Conservation (phyloP, 2,113 vertebrate genomes). For the Odontesthes bonariensis region DNA sequence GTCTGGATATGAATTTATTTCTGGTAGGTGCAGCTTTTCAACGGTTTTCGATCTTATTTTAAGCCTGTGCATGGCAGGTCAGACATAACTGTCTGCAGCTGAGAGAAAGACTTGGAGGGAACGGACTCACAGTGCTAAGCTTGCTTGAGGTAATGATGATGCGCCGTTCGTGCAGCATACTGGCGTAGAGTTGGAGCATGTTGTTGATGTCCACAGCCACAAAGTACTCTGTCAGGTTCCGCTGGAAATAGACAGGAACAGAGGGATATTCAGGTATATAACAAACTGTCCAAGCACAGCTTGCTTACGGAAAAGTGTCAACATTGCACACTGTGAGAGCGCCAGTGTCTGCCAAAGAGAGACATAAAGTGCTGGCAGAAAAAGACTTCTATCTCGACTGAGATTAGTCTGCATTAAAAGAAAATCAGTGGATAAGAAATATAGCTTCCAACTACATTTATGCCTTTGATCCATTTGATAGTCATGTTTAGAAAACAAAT, state of each 20-base stretch:
- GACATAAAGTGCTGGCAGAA: slow-evolving; percentile 12
- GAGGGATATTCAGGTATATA: slow-evolving; percentile 55
- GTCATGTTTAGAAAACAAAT: slow-evolving; percentile 2
- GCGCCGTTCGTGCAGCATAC: slow-evolving; percentile 95
- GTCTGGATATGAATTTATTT: background rate
- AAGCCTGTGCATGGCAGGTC: slow-evolving; percentile 17
- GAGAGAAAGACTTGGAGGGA: slow-evolving; percentile 33
- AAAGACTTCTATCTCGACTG: slow-evolving; percentile 14
- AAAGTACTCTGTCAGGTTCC: slow-evolving; percentile 99
- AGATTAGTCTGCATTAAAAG: slow-evolving; percentile 20
- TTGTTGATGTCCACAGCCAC: slow-evolving; percentile 98
- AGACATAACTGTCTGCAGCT: slow-evolving; percentile 23
- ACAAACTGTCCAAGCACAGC: slow-evolving; percentile 61
- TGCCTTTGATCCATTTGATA: background rate
- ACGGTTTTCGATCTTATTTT: slow-evolving; percentile 7
- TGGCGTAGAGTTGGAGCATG: slow-evolving; percentile 97
- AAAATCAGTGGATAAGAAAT: background rate
- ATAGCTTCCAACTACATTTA: background rate
- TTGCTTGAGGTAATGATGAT: slow-evolving; percentile 97
- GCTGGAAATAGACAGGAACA: slow-evolving; percentile 83
- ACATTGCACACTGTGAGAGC: slow-evolving; percentile 33
- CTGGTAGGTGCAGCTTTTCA: background rate
- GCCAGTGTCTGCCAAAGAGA: slow-evolving; percentile 39
- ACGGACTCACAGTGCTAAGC: slow-evolving; percentile 96
- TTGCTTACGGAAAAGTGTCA: slow-evolving; percentile 46